These are phyloP conservation scores for Samia ricini DNA, from an alignment of 1,140 invertebrate species.

Conservation along the genomic window DNA sequence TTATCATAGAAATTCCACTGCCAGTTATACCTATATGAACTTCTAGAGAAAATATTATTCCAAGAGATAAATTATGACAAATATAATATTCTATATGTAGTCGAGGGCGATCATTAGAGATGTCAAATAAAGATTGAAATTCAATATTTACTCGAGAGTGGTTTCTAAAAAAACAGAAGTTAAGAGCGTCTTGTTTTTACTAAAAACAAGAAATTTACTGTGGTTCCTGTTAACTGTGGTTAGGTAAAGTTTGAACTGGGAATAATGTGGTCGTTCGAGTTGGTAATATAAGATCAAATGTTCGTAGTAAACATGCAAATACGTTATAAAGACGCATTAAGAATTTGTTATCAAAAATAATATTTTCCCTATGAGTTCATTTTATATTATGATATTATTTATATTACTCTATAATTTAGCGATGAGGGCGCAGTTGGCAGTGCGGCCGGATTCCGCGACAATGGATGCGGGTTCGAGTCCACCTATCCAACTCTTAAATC, in stretches of 20 bases:
- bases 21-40: neutral
- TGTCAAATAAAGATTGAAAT: slow-evolving; percentile 40
- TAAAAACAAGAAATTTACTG: slow-evolving; percentile 56
- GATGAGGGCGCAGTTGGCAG: no score
- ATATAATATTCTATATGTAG: neutral
- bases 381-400: slow-evolving; percentile 3
- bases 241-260: slow-evolving; percentile 12
- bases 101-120: slow-evolving; percentile 34
- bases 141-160: slow-evolving; percentile 50
- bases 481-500: no score
- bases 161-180: slow-evolving; percentile 72
- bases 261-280: slow-evolving; percentile 12
- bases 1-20: neutral
- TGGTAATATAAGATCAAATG: slow-evolving; percentile 1
- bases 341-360: neutral
- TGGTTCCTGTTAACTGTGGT: slow-evolving; percentile 15
- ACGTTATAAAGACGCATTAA: neutral
- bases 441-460: no score
- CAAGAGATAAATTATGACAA: neutral
- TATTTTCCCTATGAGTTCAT: neutral
- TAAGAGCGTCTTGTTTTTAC: slow-evolving; percentile 64
- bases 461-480: no score
- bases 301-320: neutral
- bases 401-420: no score
- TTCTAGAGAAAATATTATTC: neutral